Base-by-base conservation (phyloP, 2,797 vertebrate genomes). In the Pseudochromis fuscus region DNA sequence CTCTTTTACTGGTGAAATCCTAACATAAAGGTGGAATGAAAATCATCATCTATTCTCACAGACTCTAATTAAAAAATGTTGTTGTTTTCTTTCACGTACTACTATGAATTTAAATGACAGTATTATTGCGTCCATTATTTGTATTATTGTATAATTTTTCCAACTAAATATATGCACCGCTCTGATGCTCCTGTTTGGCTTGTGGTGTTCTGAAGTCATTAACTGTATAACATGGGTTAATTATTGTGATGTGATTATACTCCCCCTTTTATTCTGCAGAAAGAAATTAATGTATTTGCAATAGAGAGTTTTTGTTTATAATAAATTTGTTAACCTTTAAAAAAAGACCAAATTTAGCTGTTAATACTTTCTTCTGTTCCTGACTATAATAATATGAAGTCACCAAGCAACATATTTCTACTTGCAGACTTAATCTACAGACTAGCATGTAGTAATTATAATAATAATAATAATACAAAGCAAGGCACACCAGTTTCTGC, bases 51-150 rank as follows among this genome's bases (percentile, higher is more conserved):
- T 55, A 18, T 49, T 58, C 42, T 33, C 13, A 58, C 44, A 28
- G 65, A 46, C n/a, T 19, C 37, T 12, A 51, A 42, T 18, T 45
- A n/a, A 5, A 55, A 5, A 27, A 27, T 46, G 8, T 0, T 19
- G 4, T n/a, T 44, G 19, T 51, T 69, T 59, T n/a, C n/a, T 63
- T 40, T 1, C 16, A 42, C 16, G 38, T 42, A 16, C 4, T 5
- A 18, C 16, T 3, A 5, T 40, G 13, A 40, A 18, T 79, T 45
- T 49, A 63, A 58, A 77, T 60, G 38, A 53, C 25, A 53, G 56
- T 23, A 37, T 30, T 37, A 6, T 25, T 21, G 24, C 27, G 49
- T 37, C 63, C 65, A 50, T 18, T 24, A 27, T 45, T 37, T 67
- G 48, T n/a, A 30, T 31, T 53, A 18, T 19, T 50, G 23, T 74